These are phyloP conservation scores for Aphrophora alni DNA, from an alignment of 2,888 invertebrate species.

Conservation along the genomic window DNA sequence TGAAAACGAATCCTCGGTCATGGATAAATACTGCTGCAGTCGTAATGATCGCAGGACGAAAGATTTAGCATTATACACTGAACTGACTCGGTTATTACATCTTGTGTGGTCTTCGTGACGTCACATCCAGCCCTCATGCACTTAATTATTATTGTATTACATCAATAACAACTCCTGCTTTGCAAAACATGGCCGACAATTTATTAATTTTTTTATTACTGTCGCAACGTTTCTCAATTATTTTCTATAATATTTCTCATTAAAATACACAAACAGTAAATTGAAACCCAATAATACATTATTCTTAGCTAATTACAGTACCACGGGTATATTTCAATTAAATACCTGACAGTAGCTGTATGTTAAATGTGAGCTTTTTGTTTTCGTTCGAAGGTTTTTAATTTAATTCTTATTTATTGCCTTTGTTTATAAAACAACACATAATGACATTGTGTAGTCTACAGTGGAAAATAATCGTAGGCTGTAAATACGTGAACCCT, in stretches of 20 bases:
- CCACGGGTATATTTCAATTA: not conserved
- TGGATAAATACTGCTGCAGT: not conserved
- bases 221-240: not conserved
- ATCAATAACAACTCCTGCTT: not conserved
- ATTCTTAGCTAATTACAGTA: not conserved
- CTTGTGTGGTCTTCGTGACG: not conserved
- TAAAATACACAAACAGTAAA: slow-evolving; percentile 9
- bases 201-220: not conserved
- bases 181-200: not conserved
- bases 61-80: not conserved
- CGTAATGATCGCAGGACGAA: not conserved
- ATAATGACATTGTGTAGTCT: no score
- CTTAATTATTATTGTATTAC: slow-evolving; percentile 9
- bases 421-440: not conserved
- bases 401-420: not conserved
- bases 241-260: slow-evolving; percentile 6
- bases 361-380: not conserved
- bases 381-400: not conserved
- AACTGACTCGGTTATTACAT: not conserved
- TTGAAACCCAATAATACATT: not conserved
- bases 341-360: not conserved
- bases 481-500: no score
- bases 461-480: no score
- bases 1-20: not conserved
- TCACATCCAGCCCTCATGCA: not conserved